These are phyloP conservation scores for Dugesia japonica DNA, from an alignment of 2,888 invertebrate species.

Conservation along the genomic window DNA sequence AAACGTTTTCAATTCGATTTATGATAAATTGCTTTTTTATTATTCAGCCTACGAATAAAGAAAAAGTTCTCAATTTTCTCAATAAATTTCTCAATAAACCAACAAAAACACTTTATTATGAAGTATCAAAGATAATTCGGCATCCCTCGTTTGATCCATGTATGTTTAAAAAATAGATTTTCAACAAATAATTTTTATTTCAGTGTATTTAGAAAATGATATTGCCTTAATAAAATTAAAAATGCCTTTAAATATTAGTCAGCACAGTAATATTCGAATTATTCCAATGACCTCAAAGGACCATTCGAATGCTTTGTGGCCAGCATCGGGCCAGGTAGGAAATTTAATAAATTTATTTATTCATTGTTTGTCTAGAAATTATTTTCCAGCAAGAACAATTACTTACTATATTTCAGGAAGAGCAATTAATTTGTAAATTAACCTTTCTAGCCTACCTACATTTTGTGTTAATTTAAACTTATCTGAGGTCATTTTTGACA, in stretches of 20 bases:
- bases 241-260: neutral
- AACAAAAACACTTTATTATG: neutral
- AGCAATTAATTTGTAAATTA: too few relatives aligned
- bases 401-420: too few relatives aligned
- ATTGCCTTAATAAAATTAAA: neutral
- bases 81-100: neutral
- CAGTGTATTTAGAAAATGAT: constrained; percentile 13
- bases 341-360: too few relatives aligned
- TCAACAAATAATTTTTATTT: neutral
- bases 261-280: neutral
- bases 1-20: too few relatives aligned
- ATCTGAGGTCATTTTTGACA: too few relatives aligned
- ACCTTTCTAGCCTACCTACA: too few relatives aligned
- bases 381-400: too few relatives aligned
- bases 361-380: too few relatives aligned
- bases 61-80: neutral
- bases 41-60: neutral
- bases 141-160: neutral
- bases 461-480: too few relatives aligned
- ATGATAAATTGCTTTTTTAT: too few relatives aligned
- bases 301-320: neutral
- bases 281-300: neutral
- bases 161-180: neutral
- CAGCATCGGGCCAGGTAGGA: neutral
- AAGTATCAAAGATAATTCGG: neutral